Base-by-base conservation (phyloP, 2,113 vertebrate species). In the Globicephala melas region DNA sequence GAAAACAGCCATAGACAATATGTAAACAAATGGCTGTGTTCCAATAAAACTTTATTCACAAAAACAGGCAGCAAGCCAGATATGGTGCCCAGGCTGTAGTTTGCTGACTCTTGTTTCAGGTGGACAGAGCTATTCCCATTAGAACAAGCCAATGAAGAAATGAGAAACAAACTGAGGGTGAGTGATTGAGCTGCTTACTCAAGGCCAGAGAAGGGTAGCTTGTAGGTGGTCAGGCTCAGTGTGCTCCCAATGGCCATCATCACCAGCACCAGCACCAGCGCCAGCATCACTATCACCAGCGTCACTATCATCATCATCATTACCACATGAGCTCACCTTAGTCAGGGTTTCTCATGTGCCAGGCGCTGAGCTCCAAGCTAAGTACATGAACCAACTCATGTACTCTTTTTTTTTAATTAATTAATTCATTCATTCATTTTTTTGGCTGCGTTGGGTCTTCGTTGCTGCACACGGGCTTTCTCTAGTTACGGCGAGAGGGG, bases 21-120 rank as follows among this genome's bases (percentile, higher is more conserved):
- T 4, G 33, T 62, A 81, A 89, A 55, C 58, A 67, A 96, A 88
- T 4, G 10, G 25, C 38, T 50, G 26, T 20, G 23, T 73, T 86
- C 63, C 62, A 94, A 88, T 76, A 87, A 70, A 76, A 73, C 53
- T 88, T 93, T 65, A 89, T 82, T 93, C 77, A 68, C 38, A 91
- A 86, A 73, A 68, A 50, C 6, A 65, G 70, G 65, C 6, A 38
- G 18, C 14, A 63, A 53, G 62, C 60, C 76, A 65, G 84, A 41
- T 26, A 20, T 62, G 28, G 41, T 25, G 17, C 63, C 21, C 6
- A 17, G 62, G 44, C n/a, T 67, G 1, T 3, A 36, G 25, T 50
- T 20, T 23, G 17, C 68, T 87, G 36, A 86, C 25, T 73, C 81
- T 58, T 63, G 63, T 36, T 80, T 92, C 68, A 55, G 15, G 58